phyloP scores from a whole-genome alignment of 2,888 invertebrate genomes.

The Elmis aenea region DNA sequence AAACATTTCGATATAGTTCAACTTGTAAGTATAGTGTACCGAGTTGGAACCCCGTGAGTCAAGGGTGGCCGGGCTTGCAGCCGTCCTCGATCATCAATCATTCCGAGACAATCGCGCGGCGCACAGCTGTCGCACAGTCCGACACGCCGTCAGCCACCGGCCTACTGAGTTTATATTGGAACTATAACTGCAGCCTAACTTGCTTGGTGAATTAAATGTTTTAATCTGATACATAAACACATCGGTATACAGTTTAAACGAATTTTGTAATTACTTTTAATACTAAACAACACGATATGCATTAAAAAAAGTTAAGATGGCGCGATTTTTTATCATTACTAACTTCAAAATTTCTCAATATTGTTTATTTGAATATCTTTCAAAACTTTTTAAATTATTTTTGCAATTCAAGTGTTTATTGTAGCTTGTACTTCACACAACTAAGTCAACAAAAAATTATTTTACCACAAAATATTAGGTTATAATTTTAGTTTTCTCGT shows the following conservation, averaged over 20 bases:
- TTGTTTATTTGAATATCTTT: too few relatives aligned
- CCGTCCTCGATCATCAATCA: conserved; percentile 59
- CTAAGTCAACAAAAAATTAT: too few relatives aligned
- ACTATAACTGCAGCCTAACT: conserved; percentile 38
- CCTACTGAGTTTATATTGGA: conserved; percentile 42
- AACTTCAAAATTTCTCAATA: too few relatives aligned
- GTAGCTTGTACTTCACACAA: too few relatives aligned
- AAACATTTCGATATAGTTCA: conserved; percentile 23
- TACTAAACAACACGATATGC: too few relatives aligned
- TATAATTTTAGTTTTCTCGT: too few relatives aligned
- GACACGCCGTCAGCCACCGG: conserved; percentile 42
- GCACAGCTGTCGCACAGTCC: conserved; percentile 56
- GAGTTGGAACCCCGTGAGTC: conserved; percentile 42
- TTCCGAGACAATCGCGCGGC: conserved; percentile 55
- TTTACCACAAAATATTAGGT: too few relatives aligned
- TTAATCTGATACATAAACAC: conserved; percentile 41
- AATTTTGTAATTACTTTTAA: conserved; percentile 21
- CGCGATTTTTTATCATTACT: too few relatives aligned
- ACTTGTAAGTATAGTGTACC: conserved; percentile 37
- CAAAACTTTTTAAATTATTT: too few relatives aligned
- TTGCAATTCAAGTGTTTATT: too few relatives aligned
- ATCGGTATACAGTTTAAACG: conserved; percentile 17
- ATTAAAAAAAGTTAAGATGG: too few relatives aligned
- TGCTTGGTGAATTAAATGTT: conserved; percentile 37
- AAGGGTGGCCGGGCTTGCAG: conserved; percentile 44